These are phyloP conservation scores for Philaethria dido DNA, from an alignment of 2,888 invertebrate species.

Conservation along the genomic window DNA sequence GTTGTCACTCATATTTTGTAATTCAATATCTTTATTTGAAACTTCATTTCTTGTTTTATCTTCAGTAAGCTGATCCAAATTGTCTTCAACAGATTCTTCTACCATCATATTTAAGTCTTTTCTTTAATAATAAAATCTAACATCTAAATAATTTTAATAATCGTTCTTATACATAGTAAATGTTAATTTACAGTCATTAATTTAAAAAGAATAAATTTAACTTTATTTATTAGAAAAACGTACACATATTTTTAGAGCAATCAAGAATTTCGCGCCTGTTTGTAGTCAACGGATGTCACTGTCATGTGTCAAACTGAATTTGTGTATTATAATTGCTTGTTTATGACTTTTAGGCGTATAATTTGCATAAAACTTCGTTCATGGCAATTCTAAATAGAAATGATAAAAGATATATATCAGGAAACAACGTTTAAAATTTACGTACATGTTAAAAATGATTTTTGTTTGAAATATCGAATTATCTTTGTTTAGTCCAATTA, in stretches of 20 bases:
- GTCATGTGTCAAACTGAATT: neutral
- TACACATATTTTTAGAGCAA: neutral
- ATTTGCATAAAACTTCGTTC: neutral
- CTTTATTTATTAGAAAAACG: neutral
- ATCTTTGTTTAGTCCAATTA: too few relatives aligned
- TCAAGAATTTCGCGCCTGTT: conserved; percentile 17
- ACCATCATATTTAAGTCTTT: neutral
- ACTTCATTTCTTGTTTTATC: neutral
- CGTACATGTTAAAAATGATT: too few relatives aligned
- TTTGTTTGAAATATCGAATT: too few relatives aligned
- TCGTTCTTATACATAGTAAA: neutral
- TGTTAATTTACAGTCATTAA: neutral
- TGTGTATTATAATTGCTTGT: neutral
- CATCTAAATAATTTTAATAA: neutral
- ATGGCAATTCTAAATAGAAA: too few relatives aligned
- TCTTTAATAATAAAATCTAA: neutral
- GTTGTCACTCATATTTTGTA: conserved; percentile 45
- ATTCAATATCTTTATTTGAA: conserved; percentile 42
- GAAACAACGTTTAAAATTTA: too few relatives aligned
- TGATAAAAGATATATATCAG: too few relatives aligned
- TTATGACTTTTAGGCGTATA: neutral
- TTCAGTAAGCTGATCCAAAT: neutral
- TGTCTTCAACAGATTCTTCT: conserved; percentile 5
- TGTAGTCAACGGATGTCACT: neutral
- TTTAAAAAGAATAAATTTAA: neutral